Evolutionary conservation across 2,797 vertebrate species (phyloP).

Genomic region (Xiphophorus birchmanni): DNA sequence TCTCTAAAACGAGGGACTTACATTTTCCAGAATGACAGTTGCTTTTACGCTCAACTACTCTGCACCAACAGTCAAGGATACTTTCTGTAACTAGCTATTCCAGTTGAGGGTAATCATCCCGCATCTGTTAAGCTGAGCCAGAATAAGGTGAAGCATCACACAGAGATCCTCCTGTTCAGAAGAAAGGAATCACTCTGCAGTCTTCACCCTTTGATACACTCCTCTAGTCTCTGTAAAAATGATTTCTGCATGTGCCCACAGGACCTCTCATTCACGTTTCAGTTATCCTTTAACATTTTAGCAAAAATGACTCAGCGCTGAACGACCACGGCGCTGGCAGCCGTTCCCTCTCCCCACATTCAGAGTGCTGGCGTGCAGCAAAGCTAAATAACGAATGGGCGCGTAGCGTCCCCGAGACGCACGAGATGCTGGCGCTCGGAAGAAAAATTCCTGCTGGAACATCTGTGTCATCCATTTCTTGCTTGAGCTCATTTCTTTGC

Average conservation of each 20-base stretch:
- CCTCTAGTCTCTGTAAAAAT: conserved; percentile 11
- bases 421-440: conserved; percentile 25
- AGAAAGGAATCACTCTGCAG: neutral
- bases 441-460: conserved; percentile 49
- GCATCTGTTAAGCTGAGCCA: neutral
- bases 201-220: neutral
- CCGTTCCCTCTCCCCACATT: conserved; percentile 13
- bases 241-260: neutral
- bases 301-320: conserved; percentile 18
- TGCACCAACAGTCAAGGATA: too few species aligned
- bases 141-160: neutral
- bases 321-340: conserved; percentile 18
- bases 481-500: conserved; percentile 39
- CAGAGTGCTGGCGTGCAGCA: conserved; percentile 20
- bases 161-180: neutral
- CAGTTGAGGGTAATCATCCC: neutral
- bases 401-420: conserved; percentile 36
- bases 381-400: conserved; percentile 53
- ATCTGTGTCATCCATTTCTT: conserved; percentile 53
- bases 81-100: neutral
- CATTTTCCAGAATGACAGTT: neutral
- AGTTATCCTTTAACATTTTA: conserved; percentile 10
- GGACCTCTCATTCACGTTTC: conserved; percentile 11
- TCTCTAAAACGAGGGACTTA: neutral
- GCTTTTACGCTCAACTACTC: neutral